Evolutionary conservation across 2,888 invertebrate species (phyloP).

Genomic region (Andrena fulva): DNA sequence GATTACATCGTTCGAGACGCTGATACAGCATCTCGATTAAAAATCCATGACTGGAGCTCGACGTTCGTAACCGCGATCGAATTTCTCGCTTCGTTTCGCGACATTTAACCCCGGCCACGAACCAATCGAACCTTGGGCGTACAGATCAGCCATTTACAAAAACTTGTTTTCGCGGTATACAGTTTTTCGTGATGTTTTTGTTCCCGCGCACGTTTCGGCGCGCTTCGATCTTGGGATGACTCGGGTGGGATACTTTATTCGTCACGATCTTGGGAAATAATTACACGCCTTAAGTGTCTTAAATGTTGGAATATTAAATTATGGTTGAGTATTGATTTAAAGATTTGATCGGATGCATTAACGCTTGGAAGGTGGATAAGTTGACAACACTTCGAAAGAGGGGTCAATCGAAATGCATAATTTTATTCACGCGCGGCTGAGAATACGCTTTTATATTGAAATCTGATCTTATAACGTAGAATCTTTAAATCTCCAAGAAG

Average conservation of each 20-base stretch:
- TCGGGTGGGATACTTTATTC: neutral
- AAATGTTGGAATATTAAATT: conserved; percentile 2
- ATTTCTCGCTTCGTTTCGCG: neutral
- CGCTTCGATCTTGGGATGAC: neutral
- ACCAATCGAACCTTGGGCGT: neutral
- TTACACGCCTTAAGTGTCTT: too few species aligned
- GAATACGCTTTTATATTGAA: too few species aligned
- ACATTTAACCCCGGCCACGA: conserved; percentile 30
- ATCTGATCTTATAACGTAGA: too few species aligned
- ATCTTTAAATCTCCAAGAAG: too few species aligned
- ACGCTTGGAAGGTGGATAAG: too few species aligned
- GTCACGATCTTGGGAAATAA: neutral
- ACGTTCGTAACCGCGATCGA: neutral
- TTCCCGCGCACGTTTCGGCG: neutral
- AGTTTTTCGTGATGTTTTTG: conserved; percentile 4
- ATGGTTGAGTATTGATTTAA: neutral
- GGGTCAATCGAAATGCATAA: too few species aligned
- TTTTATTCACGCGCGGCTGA: too few species aligned
- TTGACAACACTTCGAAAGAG: too few species aligned
- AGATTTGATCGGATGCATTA: too few species aligned
- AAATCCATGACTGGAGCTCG: neutral
- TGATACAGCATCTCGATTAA: conserved; percentile 2
- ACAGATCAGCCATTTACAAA: conserved; percentile 21
- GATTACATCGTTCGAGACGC: neutral
- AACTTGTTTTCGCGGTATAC: conserved; percentile 12